A percentile compares a stretch with the other conserved stretches of the same genome.
Conservation (phyloP, 2,113 vertebrate genomes). For the Actenoides hombroni region DNA sequence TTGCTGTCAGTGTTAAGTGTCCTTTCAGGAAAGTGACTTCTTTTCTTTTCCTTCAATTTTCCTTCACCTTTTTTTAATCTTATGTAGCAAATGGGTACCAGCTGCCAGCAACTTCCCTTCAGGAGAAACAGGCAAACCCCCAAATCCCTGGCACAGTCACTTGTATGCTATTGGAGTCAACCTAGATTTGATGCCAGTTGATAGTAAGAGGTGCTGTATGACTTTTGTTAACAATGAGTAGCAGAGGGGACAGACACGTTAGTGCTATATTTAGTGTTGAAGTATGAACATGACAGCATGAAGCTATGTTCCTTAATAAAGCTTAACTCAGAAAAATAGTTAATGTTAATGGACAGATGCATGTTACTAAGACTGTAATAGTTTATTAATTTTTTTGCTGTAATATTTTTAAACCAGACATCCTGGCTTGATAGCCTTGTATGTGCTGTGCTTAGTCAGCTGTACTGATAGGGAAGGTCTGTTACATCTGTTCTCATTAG, state of each 20-base stretch:
- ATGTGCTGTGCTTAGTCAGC: background rate
- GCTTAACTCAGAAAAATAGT: background rate
- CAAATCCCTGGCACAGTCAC: background rate
- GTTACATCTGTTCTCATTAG: background rate
- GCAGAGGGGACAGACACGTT: background rate
- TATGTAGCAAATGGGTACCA: background rate
- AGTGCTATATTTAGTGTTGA: background rate
- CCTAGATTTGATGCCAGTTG: background rate
- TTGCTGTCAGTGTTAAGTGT: conserved; percentile 5
- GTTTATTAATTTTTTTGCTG: background rate
- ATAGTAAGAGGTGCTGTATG: background rate
- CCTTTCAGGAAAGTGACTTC: conserved; percentile 17
- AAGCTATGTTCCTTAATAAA: background rate
- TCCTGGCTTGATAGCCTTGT: background rate
- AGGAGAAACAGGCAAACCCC: background rate
- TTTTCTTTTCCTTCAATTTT: background rate
- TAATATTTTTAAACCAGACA: background rate
- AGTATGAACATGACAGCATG: background rate
- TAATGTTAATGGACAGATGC: background rate
- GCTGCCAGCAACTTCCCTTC: background rate
- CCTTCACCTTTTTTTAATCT: conserved; percentile 26
- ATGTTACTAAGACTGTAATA: background rate
- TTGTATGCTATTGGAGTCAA: background rate
- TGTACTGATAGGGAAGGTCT: background rate
- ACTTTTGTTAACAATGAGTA: background rate